phyloP scores from a whole-genome alignment of 2,888 invertebrate genomes.

The Drosophila maculinotata region DNA sequence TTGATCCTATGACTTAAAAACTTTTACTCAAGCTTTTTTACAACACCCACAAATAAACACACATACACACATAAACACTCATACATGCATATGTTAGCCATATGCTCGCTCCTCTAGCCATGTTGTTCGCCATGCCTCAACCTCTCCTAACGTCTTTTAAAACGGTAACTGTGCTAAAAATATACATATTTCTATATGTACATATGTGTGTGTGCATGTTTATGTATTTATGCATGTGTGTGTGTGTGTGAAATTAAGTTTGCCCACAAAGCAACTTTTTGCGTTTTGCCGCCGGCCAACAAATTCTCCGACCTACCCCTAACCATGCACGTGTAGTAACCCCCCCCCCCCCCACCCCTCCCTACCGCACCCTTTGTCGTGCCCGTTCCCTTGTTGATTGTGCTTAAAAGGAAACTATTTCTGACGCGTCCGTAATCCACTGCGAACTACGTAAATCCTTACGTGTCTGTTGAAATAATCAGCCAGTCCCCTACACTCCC shows the following conservation, averaged over 20 bases:
- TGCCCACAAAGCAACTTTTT: slow-evolving; percentile 58
- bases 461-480: slow-evolving; percentile 73
- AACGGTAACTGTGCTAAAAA: slow-evolving; percentile 73
- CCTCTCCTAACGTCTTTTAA: slow-evolving; percentile 21
- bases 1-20: slow-evolving; percentile 23
- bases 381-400: slow-evolving; percentile 42
- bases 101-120: slow-evolving; percentile 35
- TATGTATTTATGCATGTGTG: slow-evolving; percentile 8
- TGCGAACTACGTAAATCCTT: slow-evolving; percentile 74
- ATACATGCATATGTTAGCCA: slow-evolving; percentile 27
- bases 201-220: slow-evolving; percentile 2
- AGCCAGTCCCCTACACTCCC: slow-evolving; percentile 7
- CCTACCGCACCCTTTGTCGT: not conserved
- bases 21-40: not conserved
- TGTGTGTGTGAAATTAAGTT: slow-evolving; percentile 48
- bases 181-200: slow-evolving; percentile 39
- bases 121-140: slow-evolving; percentile 20
- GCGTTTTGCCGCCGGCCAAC: slow-evolving; percentile 34
- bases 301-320: slow-evolving; percentile 9
- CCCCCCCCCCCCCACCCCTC: not conserved
- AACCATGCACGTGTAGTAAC: not conserved
- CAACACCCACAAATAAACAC: slow-evolving; percentile 1
- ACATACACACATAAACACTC: not conserved
- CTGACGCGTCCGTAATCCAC: slow-evolving; percentile 69
- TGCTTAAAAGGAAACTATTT: slow-evolving; percentile 73